A percentile compares a stretch with the other conserved stretches of the same genome.
Evolutionary conservation across 2,888 invertebrate genomes (phyloP).

Genomic region (Axea sp.): DNA sequence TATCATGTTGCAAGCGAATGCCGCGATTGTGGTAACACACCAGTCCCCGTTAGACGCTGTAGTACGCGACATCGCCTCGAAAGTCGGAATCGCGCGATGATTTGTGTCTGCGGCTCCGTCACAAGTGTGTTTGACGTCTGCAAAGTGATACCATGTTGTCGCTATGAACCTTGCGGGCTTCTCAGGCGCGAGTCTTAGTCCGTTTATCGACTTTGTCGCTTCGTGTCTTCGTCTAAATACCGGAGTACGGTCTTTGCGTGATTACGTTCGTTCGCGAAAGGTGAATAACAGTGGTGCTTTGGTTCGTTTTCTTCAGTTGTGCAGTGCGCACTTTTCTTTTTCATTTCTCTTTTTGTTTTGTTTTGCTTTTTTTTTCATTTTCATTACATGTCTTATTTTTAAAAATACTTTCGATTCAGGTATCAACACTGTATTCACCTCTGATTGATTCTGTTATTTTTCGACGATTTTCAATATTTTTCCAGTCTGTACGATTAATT

Average conservation of each 20-base stretch:
- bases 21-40: conserved; percentile 36
- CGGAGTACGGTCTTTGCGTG: conserved; percentile 1
- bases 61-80: conserved; percentile 28
- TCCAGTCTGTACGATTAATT: no score
- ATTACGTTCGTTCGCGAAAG: conserved; percentile 8
- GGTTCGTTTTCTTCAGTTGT: conserved; percentile 2
- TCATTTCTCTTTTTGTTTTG: no score
- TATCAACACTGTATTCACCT: no score
- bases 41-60: conserved; percentile 48
- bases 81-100: conserved; percentile 5
- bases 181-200: conserved; percentile 7
- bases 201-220: conserved; percentile 23
- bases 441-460: no score
- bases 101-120: background rate
- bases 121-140: background rate
- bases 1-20: conserved; percentile 41
- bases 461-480: no score
- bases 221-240: background rate
- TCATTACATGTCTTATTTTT: no score
- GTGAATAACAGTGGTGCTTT: background rate
- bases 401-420: no score
- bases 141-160: conserved; percentile 23
- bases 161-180: conserved; percentile 13
- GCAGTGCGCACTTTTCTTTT: background rate
- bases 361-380: no score